Conservation (phyloP, 2,888 invertebrate species). For the Pollenia griseotomentosa region DNA sequence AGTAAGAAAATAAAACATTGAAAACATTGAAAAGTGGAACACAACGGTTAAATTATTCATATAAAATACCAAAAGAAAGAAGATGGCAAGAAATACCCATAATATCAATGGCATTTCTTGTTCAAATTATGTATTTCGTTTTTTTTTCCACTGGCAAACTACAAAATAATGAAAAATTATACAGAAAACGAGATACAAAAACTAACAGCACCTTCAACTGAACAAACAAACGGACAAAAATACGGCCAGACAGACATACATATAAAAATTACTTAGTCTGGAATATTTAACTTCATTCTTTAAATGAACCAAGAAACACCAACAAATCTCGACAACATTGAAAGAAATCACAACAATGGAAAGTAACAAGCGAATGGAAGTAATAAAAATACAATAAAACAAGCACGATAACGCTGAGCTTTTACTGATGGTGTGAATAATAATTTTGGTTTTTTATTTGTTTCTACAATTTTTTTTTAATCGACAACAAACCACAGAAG, state of each 20-base stretch:
- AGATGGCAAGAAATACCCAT: constrained; percentile 48
- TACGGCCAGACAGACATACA: neutral
- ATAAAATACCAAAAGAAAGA: constrained; percentile 26
- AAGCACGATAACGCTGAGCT: constrained; percentile 61
- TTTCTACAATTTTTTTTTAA: constrained; percentile 23
- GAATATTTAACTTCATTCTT: constrained; percentile 46
- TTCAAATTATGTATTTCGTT: constrained; percentile 6
- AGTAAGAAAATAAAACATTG: constrained; percentile 33
- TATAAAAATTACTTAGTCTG: constrained; percentile 35
- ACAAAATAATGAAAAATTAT: constrained; percentile 51
- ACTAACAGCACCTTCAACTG: constrained; percentile 45
- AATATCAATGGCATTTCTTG: constrained; percentile 57
- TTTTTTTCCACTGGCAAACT: constrained; percentile 32
- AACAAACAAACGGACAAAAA: neutral
- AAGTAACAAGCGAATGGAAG: constrained; percentile 61
- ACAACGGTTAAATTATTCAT: constrained; percentile 66
- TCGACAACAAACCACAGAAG: constrained; percentile 62
- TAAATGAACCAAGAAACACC: constrained; percentile 48
- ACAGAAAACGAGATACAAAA: constrained; percentile 46
- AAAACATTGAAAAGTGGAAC: constrained; percentile 63
- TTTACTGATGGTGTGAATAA: constrained; percentile 70
- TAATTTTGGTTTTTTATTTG: constrained; percentile 47
- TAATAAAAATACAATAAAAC: constrained; percentile 44
- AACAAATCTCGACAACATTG: constrained; percentile 41
- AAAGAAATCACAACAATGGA: constrained; percentile 71